Percentiles rank a stretch among this genome's conserved stretches.
phyloP scores from a whole-genome alignment of 2,888 invertebrate species.

The Coelopa pilipes region DNA sequence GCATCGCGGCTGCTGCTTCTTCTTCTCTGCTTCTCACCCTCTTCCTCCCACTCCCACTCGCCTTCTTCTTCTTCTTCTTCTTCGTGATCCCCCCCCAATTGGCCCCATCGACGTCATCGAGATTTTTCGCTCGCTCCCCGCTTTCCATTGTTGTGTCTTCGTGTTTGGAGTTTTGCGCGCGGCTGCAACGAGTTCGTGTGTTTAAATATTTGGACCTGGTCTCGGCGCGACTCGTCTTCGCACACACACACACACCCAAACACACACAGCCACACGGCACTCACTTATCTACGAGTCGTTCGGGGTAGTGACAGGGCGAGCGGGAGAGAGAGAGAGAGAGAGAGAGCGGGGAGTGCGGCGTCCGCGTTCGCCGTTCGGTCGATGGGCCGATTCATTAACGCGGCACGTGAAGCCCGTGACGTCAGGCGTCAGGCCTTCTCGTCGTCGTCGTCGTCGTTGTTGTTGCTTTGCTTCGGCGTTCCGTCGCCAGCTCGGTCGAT shows the following conservation, averaged over 20 bases:
- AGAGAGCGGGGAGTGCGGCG: no score
- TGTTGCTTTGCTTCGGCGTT: no score
- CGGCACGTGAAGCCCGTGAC: slow-evolving; percentile 16
- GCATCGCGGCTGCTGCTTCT: no score
- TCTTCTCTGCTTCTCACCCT: no score
- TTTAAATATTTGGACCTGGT: background rate
- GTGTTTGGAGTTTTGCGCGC: background rate
- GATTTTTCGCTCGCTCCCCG: background rate
- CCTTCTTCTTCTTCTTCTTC: no score
- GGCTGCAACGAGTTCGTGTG: background rate
- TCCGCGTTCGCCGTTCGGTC: background rate
- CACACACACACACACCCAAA: background rate
- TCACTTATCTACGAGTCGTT: no score
- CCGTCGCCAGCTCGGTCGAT: no score
- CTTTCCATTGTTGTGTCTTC: background rate
- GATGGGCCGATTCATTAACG: background rate
- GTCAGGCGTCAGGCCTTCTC: background rate
- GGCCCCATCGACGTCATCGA: background rate
- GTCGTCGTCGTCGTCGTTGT: no score
- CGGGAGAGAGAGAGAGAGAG: no score
- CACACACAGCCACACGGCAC: background rate
- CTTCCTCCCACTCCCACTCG: no score
- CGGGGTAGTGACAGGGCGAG: no score
- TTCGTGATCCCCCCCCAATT: background rate
- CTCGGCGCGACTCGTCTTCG: background rate